These are phyloP conservation scores for Sebastiscus albofasciatus DNA, from an alignment of 2,797 vertebrate genomes.

Conservation along the genomic window DNA sequence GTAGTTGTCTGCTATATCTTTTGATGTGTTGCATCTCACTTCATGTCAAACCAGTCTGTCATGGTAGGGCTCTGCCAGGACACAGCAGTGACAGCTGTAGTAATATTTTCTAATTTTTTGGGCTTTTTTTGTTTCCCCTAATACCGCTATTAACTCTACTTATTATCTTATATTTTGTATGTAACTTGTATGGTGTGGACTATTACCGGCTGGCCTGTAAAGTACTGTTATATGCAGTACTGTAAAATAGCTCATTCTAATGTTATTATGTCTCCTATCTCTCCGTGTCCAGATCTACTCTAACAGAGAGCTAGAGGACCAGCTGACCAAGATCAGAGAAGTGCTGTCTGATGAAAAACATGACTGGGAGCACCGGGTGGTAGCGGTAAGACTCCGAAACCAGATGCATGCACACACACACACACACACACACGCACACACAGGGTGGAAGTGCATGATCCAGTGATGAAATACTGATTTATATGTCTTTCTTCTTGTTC, in stretches of 20 bases:
- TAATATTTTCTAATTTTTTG: not conserved
- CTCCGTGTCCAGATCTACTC: slow-evolving; percentile 90
- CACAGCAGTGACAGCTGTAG: no score
- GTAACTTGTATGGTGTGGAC: not conserved
- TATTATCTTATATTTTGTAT: not conserved
- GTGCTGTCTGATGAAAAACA: slow-evolving; percentile 96
- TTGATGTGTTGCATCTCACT: not conserved
- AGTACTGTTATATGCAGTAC: not conserved
- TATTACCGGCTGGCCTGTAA: not conserved
- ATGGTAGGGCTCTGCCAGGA: no score
- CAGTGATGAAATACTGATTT: not conserved
- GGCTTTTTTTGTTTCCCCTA: not conserved
- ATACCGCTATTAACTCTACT: no score
- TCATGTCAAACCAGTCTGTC: not conserved
- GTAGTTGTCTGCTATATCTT: not conserved
- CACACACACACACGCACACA: not conserved
- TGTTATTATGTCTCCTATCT: not conserved
- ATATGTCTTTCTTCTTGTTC: not conserved
- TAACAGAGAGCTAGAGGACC: slow-evolving; percentile 94
- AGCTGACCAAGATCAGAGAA: slow-evolving; percentile 94
- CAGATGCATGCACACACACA: not conserved
- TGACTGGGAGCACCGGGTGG: slow-evolving; percentile 97
- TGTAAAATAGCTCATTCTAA: not conserved
- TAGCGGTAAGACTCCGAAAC: slow-evolving; percentile 85
- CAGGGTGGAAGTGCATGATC: not conserved